Percentiles rank a stretch among this genome's conserved stretches.
phyloP scores from a whole-genome alignment of 2,113 vertebrate species.

The Misgurnus anguillicaudatus region DNA sequence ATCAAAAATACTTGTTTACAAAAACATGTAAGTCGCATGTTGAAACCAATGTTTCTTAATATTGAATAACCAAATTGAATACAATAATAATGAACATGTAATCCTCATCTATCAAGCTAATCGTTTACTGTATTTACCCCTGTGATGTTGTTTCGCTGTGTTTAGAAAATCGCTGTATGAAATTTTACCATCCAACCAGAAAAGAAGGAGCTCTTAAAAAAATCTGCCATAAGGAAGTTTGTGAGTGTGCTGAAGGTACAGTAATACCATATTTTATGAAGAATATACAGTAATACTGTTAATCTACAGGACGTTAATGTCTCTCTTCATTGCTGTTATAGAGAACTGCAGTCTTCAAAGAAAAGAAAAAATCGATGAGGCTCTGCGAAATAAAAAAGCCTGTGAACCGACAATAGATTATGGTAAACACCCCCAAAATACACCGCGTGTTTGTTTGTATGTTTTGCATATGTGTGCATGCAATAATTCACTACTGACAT shows the following conservation, averaged over 20 bases:
- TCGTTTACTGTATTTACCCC: too few relatives aligned
- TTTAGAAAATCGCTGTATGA: constrained; percentile 69
- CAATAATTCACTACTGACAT: neutral
- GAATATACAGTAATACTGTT: neutral
- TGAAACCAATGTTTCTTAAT: too few relatives aligned
- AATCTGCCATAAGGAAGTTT: constrained; percentile 67
- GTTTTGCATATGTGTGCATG: neutral
- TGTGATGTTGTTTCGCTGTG: neutral
- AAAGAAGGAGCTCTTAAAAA: constrained; percentile 59
- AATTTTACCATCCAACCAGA: constrained; percentile 75
- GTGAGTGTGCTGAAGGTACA: constrained; percentile 75
- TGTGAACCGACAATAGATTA: constrained; percentile 70
- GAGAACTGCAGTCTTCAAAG: constrained; percentile 80
- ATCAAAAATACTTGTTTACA: too few relatives aligned
- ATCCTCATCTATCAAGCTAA: too few relatives aligned
- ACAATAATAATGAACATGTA: too few relatives aligned
- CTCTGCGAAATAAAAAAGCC: constrained; percentile 57
- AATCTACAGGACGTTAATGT: neutral
- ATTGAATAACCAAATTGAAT: too few relatives aligned
- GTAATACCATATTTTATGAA: neutral
- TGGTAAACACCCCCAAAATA: constrained; percentile 54
- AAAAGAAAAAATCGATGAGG: neutral
- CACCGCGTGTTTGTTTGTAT: neutral
- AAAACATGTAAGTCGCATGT: too few relatives aligned
- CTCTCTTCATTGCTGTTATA: constrained; percentile 46